Evolutionary conservation across 2,888 invertebrate genomes (phyloP).

Genomic region (Sylvicola cinctus): DNA sequence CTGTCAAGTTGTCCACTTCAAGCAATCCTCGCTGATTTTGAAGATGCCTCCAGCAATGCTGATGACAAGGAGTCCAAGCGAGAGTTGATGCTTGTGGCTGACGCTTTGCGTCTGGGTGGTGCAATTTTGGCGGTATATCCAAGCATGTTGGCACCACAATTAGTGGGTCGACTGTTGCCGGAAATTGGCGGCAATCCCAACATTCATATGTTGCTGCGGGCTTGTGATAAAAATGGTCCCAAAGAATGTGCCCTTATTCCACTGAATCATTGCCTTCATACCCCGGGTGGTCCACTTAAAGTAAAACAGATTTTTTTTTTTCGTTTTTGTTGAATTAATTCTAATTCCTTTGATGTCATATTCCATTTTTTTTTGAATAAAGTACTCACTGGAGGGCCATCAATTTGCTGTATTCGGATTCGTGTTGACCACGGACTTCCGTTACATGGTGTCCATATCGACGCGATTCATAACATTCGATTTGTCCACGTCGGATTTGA

Average conservation of each 20-base stretch:
- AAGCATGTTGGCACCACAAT: conserved; percentile 88
- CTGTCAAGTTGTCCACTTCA: conserved; percentile 88
- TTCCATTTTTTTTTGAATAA: conserved; percentile 12
- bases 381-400: conserved; percentile 95
- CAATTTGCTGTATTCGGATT: conserved; percentile 94
- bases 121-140: conserved; percentile 83
- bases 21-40: conserved; percentile 59
- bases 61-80: conserved; percentile 43
- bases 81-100: conserved; percentile 81
- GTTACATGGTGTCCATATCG: conserved; percentile 89
- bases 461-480: conserved; percentile 96
- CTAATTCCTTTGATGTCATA: not conserved
- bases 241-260: conserved; percentile 80
- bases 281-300: conserved; percentile 96
- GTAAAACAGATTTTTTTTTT: conserved; percentile 29
- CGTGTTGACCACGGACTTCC: conserved; percentile 69
- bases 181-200: conserved; percentile 66
- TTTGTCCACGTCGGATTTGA: conserved; percentile 83
- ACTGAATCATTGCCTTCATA: conserved; percentile 87
- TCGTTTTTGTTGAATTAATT: not conserved
- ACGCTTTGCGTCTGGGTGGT: conserved; percentile 81
- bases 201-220: conserved; percentile 69
- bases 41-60: conserved; percentile 46
- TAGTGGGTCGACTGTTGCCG: conserved; percentile 79
- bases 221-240: conserved; percentile 79